Percentiles rank a stretch among this genome's conserved stretches.
These are phyloP conservation scores for Orthosia gracilis DNA, from an alignment of 2,888 invertebrate species.

Conservation along the genomic window DNA sequence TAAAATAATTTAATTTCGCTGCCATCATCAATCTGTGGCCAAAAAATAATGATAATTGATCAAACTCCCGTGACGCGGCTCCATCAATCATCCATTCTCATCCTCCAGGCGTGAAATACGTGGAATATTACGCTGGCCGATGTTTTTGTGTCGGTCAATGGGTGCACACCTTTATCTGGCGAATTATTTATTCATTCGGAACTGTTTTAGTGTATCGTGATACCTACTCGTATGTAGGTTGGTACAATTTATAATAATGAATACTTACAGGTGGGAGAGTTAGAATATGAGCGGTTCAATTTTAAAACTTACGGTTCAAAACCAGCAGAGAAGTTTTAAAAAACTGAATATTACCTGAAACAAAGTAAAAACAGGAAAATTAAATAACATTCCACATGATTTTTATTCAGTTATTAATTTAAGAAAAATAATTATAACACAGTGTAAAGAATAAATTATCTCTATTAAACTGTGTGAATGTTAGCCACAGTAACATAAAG, in stretches of 20 bases:
- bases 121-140: conserved; percentile 9
- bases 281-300: not conserved
- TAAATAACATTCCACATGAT: not conserved
- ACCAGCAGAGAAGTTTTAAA: not conserved
- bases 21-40: conserved; percentile 62
- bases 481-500: not conserved
- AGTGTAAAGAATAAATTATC: not conserved
- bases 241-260: not conserved
- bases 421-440: not conserved
- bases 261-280: not conserved
- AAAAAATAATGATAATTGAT: conserved; percentile 65
- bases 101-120: conserved; percentile 14
- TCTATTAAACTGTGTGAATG: conserved; percentile 5
- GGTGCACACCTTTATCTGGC: not conserved
- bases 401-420: not conserved
- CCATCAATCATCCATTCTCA: conserved; percentile 61
- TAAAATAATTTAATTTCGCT: conserved; percentile 55
- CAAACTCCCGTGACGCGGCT: conserved; percentile 48
- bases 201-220: too few relatives aligned
- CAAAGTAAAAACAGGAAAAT: conserved; percentile 24
- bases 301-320: conserved; percentile 34
- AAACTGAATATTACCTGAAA: conserved; percentile 56
- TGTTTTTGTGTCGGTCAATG: conserved; percentile 7
- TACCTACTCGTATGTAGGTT: too few relatives aligned
- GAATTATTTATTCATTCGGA: conserved; percentile 14